Percentiles rank a stretch among this genome's conserved stretches.
Conservation (phyloP, 37 sponge, comb jelly and placozoan genomes). For the Theonella swinhoei region DNA sequence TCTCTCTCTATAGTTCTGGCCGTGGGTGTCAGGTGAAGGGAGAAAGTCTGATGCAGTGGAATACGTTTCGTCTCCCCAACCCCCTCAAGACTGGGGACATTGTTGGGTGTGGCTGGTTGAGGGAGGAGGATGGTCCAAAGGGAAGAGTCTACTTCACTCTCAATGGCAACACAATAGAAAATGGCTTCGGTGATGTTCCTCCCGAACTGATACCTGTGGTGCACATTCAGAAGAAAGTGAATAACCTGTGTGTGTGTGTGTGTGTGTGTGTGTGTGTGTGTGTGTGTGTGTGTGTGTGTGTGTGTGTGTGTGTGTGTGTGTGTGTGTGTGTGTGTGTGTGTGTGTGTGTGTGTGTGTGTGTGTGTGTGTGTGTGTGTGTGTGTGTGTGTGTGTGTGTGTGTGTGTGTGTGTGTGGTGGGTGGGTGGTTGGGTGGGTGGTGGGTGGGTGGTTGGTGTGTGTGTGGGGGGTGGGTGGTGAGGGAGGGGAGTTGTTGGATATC, state of each 20-base stretch:
- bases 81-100: conserved; percentile 72
- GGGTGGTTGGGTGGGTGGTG: too few species aligned
- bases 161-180: conserved; percentile 64
- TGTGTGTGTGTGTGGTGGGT: too few species aligned
- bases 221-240: conserved; percentile 86
- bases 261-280: background rate
- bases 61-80: conserved; percentile 33
- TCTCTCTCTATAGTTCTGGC: conserved; percentile 59
- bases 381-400: too few species aligned
- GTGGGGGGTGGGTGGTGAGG: too few species aligned
- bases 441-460: too few species aligned
- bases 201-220: conserved; percentile 82
- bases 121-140: conserved; percentile 43
- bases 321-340: background rate
- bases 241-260: background rate
- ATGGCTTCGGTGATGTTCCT: conserved; percentile 57
- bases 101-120: conserved; percentile 91
- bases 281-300: background rate
- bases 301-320: background rate
- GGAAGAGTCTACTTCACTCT: conserved; percentile 90
- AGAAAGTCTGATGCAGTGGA: conserved; percentile 61
- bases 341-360: background rate
- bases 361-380: background rate
- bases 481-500: too few species aligned
- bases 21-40: conserved; percentile 59